phyloP scores from a whole-genome alignment of 2,888 invertebrate species.

The Ditula angustiorana region DNA sequence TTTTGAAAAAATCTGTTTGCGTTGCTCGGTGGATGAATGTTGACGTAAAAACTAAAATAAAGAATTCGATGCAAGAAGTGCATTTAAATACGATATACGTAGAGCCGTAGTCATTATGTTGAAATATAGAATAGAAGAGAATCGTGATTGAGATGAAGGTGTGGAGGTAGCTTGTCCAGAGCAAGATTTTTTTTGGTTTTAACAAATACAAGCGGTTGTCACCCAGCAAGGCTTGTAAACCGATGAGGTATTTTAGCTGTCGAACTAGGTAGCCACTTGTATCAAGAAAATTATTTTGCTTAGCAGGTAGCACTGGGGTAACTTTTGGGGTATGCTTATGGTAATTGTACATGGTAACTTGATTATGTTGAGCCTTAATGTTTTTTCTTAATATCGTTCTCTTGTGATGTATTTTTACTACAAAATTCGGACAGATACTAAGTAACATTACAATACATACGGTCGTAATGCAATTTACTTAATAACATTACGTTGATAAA shows the following conservation, averaged over 20 bases:
- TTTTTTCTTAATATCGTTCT: neutral
- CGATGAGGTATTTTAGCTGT: constrained; percentile 51
- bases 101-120: constrained; percentile 41
- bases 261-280: constrained; percentile 43
- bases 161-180: constrained; percentile 46
- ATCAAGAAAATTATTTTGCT: constrained; percentile 47
- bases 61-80: constrained; percentile 54
- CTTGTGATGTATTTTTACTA: neutral
- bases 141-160: constrained; percentile 41
- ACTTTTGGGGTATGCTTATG: constrained; percentile 54
- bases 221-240: constrained; percentile 51
- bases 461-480: neutral
- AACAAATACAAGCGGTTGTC: constrained; percentile 58
- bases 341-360: constrained; percentile 12
- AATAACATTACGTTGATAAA: constrained; percentile 27
- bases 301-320: constrained; percentile 45
- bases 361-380: neutral
- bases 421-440: neutral
- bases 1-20: constrained; percentile 53
- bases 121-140: constrained; percentile 43
- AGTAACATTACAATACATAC: neutral
- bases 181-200: constrained; percentile 45
- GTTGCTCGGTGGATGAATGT: constrained; percentile 52
- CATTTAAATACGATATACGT: constrained; percentile 54
- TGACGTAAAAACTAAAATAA: constrained; percentile 52